A percentile compares a stretch with the other conserved stretches of the same genome.
phyloP scores from a whole-genome alignment of 2,797 vertebrate genomes.

The Brachyalestes nurse region DNA sequence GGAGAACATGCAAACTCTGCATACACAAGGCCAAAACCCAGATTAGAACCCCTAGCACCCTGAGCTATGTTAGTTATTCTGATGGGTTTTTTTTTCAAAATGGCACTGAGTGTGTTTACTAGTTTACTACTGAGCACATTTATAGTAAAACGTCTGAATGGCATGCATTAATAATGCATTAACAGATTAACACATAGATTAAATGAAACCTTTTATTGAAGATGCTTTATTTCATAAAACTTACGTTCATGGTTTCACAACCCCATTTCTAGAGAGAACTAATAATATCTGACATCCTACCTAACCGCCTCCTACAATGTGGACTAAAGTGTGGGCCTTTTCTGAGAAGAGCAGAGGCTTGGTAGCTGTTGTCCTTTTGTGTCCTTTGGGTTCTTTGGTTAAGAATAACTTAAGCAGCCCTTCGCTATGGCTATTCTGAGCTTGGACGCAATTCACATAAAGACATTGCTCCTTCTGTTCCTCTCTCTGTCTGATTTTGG shows the following conservation, averaged over 20 bases:
- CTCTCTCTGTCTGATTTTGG: not conserved
- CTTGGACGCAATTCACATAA: not conserved
- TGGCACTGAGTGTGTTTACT: no score
- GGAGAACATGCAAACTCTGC: no score
- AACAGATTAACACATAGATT: no score
- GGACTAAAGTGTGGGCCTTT: not conserved
- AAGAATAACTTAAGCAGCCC: conserved; percentile 33
- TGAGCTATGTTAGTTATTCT: no score
- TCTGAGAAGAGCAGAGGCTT: conserved; percentile 23
- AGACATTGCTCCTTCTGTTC: not conserved
- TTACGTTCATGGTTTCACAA: not conserved
- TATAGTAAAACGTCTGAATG: no score
- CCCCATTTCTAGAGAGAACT: no score
- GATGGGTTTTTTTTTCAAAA: no score
- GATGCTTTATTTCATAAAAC: not conserved
- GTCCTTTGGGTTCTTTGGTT: conserved; percentile 38
- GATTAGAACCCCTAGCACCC: no score
- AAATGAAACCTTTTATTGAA: no score
- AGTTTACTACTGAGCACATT: no score
- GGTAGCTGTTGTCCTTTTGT: conserved; percentile 22
- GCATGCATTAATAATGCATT: no score
- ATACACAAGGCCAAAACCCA: no score
- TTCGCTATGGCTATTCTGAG: conserved; percentile 30
- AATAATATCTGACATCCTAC: not conserved
- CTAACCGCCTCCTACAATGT: not conserved